These are phyloP conservation scores for Hippocampus zosterae DNA, from an alignment of 2,113 vertebrate genomes.

Conservation along the genomic window DNA sequence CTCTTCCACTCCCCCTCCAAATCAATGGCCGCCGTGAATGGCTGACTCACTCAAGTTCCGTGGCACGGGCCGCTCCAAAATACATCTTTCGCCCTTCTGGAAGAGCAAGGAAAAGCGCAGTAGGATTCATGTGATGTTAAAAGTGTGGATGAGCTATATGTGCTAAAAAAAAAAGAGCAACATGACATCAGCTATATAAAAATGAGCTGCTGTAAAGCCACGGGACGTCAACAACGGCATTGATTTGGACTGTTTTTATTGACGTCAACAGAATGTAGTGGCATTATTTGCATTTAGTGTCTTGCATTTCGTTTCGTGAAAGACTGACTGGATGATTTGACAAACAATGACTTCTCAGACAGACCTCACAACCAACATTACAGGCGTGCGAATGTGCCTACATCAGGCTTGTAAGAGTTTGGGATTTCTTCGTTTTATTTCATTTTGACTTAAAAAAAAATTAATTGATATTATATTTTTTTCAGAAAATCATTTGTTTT, in stretches of 20 bases:
- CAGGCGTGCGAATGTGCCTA: no score
- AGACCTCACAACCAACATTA: no score
- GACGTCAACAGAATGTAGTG: background rate
- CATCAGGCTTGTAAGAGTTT: no score
- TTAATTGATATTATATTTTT: no score
- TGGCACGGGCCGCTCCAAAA: constrained; percentile 24
- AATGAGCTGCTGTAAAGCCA: background rate
- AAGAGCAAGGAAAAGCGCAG: background rate
- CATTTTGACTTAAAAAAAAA: no score
- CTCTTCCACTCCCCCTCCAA: constrained; percentile 35
- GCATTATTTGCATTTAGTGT: no score
- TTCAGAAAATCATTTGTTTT: no score
- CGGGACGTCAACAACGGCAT: background rate
- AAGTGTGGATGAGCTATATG: background rate
- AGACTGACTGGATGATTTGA: no score
- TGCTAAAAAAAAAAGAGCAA: background rate
- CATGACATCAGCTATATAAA: background rate
- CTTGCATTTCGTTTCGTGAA: no score
- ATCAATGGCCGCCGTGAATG: constrained; percentile 33
- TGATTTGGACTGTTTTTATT: background rate
- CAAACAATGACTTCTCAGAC: no score
- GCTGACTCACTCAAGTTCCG: constrained; percentile 34
- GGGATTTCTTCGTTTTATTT: no score
- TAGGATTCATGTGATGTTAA: background rate
- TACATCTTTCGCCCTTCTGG: constrained; percentile 22